Base-by-base conservation (phyloP, 2,113 vertebrate genomes). In the Cnemophilus loriae region DNA sequence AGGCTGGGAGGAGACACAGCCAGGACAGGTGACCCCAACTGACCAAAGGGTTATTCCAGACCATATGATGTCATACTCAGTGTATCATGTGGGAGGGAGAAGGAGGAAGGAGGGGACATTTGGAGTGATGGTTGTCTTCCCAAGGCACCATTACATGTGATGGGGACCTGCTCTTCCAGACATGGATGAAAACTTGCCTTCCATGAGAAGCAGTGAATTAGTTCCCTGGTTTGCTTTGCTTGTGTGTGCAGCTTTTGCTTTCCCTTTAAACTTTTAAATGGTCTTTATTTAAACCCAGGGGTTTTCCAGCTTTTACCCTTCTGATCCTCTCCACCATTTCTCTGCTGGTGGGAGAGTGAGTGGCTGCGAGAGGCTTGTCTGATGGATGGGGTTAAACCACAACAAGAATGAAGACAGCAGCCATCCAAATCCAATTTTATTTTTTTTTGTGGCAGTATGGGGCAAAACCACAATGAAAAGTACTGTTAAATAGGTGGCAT, bases 271-370 rank as follows among this genome's bases (percentile, higher is more conserved):
- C 5, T 39, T 68, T 52, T 46, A 21, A 23, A n/a, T 19, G 3
- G 20, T 26, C 9, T 65, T 81, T 67, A 11, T 65, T 23, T 59
- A 19, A 59, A 30, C 2, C 1, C 13, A 52, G 5, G 27, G 21
- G 13, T 46, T 75, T 73, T 59, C 33, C 44, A 71, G 18, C 22
- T 81, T 65, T 74, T 53, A 18, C 13, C 22, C 7, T 47, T 75
- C 33, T 12, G 4, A 30, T 46, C 53, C 10, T 67, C 10, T 60
- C 23, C 14, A 10, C 0, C 0, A 14, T 82, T 76, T 35, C 10
- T 37, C 9, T 33, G 16, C 26, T 22, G 41, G 14, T 27, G 11
- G 6, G 17, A 20, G 11, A 35, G 23, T 27, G 16, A 79, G 52
- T 14, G 18, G 20, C 21, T 49, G 17, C 0, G 16, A 32, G 49